Conservation (phyloP, 37 sponge, comb jelly and placozoan species). For the Ianthella basta region DNA sequence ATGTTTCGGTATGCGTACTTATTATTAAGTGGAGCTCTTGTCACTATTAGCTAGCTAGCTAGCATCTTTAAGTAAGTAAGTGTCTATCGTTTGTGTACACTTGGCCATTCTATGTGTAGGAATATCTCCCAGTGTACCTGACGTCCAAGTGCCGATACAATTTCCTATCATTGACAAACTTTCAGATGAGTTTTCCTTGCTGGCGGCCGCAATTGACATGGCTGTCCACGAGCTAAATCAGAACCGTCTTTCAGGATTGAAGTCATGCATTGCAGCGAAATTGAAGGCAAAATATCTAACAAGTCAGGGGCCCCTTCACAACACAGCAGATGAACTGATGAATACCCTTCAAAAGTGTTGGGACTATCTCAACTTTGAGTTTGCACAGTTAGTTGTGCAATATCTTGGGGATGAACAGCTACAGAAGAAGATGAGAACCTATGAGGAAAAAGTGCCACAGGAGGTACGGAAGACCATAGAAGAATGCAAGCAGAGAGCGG, state of each 20-base stretch:
- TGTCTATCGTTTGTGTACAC: too few relatives aligned
- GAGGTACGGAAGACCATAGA: background rate
- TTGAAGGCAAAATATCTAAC: background rate
- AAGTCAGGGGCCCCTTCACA: background rate
- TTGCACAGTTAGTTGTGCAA: background rate
- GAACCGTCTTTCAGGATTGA: background rate
- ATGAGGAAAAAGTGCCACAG: background rate
- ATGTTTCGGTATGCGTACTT: too few relatives aligned
- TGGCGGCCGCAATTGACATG: background rate
- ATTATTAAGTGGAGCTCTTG: too few relatives aligned
- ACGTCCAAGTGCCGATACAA: too few relatives aligned
- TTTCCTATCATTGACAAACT: background rate
- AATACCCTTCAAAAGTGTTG: background rate
- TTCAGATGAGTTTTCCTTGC: background rate
- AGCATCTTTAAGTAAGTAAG: too few relatives aligned
- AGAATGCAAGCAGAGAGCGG: background rate
- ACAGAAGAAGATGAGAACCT: background rate
- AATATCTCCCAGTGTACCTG: too few relatives aligned
- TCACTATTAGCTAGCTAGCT: too few relatives aligned
- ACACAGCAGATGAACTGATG: background rate
- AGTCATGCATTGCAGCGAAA: background rate
- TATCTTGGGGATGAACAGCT: background rate
- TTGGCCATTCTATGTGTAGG: too few relatives aligned
- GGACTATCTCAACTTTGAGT: background rate
- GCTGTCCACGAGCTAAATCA: background rate